Percentiles rank a stretch among this genome's conserved stretches.
phyloP scores from a whole-genome alignment of 2,113 vertebrate genomes.

The Ictalurus punctatus region DNA sequence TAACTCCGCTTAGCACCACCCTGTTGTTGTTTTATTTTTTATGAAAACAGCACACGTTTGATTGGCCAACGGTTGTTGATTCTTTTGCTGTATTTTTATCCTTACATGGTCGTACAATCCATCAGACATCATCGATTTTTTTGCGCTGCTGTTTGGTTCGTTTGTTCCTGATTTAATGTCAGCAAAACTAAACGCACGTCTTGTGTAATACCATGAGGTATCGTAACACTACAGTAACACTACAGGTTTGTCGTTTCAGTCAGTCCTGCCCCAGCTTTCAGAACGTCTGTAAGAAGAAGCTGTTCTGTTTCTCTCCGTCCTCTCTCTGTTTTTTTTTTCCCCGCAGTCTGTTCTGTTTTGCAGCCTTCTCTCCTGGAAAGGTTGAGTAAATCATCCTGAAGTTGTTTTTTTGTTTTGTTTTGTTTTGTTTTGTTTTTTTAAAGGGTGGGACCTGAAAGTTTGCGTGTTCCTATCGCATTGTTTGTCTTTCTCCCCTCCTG shows the following conservation, averaged over 20 bases:
- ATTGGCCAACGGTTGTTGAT: neutral
- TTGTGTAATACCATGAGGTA: neutral
- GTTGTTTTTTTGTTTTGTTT: neutral
- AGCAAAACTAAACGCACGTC: neutral
- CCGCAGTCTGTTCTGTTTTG: neutral
- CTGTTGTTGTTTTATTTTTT: neutral
- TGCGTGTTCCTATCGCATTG: neutral
- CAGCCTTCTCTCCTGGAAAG: conserved; percentile 27
- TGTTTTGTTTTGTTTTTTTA: neutral
- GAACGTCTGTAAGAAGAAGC: neutral
- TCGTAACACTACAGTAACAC: neutral
- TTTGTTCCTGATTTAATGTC: neutral
- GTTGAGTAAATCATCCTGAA: conserved; percentile 28
- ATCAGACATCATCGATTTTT: neutral
- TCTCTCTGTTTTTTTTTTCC: neutral
- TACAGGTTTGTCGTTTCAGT: neutral
- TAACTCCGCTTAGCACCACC: neutral
- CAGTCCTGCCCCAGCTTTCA: neutral
- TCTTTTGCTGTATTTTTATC: neutral
- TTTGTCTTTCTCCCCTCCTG: conserved; percentile 34
- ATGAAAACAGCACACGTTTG: neutral
- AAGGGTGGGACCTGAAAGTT: conserved; percentile 5
- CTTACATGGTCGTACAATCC: neutral
- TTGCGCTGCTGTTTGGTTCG: neutral
- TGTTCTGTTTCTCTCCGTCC: conserved; percentile 3